phyloP scores from a whole-genome alignment of 2,888 invertebrate species.

The Acleris laterana region DNA sequence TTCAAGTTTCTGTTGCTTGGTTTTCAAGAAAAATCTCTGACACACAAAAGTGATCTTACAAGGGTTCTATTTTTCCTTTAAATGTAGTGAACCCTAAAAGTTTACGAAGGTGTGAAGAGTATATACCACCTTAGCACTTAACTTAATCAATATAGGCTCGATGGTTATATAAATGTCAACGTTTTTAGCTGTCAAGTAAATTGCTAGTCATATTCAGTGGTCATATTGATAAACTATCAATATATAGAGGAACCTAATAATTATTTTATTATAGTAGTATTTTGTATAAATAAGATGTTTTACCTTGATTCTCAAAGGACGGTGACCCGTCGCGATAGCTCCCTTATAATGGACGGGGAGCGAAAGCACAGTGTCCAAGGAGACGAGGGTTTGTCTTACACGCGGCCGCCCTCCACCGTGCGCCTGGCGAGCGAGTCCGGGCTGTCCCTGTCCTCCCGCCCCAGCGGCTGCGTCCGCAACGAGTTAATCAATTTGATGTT shows the following conservation, averaged over 20 bases:
- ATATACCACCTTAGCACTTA: not conserved
- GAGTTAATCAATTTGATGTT: slow-evolving; percentile 69
- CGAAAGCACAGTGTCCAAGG: slow-evolving; percentile 32
- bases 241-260: not conserved
- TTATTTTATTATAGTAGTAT: not conserved
- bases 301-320: slow-evolving; percentile 70
- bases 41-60: too few relatives aligned
- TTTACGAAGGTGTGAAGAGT: too few relatives aligned
- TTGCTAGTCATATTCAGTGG: too few relatives aligned
- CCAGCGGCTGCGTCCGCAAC: slow-evolving; percentile 60
- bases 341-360: slow-evolving; percentile 52
- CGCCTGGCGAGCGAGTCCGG: slow-evolving; percentile 52
- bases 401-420: slow-evolving; percentile 48
- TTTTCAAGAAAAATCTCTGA: too few relatives aligned
- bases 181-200: too few relatives aligned
- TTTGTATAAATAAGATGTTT: slow-evolving; percentile 53
- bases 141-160: too few relatives aligned
- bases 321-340: slow-evolving; percentile 70
- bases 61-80: too few relatives aligned
- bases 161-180: too few relatives aligned
- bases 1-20: too few relatives aligned
- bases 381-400: slow-evolving; percentile 45
- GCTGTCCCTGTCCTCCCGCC: slow-evolving; percentile 44
- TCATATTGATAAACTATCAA: too few relatives aligned
- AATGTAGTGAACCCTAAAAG: not conserved